Base-by-base conservation (phyloP, 2,888 invertebrate species). In the Protophormia terraenovae region DNA sequence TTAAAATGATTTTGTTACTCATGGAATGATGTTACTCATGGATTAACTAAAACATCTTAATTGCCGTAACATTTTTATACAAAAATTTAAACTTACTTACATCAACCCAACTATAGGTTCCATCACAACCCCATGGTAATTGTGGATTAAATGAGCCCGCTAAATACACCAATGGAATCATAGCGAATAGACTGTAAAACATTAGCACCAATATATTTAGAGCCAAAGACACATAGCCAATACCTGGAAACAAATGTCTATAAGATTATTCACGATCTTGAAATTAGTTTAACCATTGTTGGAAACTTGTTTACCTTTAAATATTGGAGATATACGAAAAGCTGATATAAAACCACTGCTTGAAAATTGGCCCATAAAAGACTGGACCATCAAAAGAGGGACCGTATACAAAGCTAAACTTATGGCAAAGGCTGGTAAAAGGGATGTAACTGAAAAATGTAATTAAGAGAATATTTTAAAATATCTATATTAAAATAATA, bases 361-460 rank as follows among this genome's bases (percentile, higher is more conserved):
- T n/a, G 96, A 94, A 91, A 97, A 97, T 91, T 98, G 97, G 32
- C 97, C 98, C 89, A 98, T 93, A 12, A 96, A 95, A 0, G 97
- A 95, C 92, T 98, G 97, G 93, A 98, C 93, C 90, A 97, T 96
- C 90, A 97, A 96, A 84, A 97, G 94, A 0, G 98, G 98, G 58
- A 97, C 95, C 14, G 97, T 97, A 89, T 97, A 97, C 69, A 97
- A 92, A 19, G 96, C 92, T 87, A 97, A 93, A 89, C 97, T 96
- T 84, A 97, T 16, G 0, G 87, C 10, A 92, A 88, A 88, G 4
- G 50, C 50, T 1, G 90, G 91, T 16, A 91, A 10, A 3, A 91
- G 83, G 7, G 87, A 87, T 19, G 87, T 86, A 24, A 90, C 91
- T 91, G 38, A 5, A 60, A 35, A 27, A 58, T 19, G 16, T 10